phyloP scores from a whole-genome alignment of 2,797 vertebrate genomes.

The Sebastolobus altivelis region DNA sequence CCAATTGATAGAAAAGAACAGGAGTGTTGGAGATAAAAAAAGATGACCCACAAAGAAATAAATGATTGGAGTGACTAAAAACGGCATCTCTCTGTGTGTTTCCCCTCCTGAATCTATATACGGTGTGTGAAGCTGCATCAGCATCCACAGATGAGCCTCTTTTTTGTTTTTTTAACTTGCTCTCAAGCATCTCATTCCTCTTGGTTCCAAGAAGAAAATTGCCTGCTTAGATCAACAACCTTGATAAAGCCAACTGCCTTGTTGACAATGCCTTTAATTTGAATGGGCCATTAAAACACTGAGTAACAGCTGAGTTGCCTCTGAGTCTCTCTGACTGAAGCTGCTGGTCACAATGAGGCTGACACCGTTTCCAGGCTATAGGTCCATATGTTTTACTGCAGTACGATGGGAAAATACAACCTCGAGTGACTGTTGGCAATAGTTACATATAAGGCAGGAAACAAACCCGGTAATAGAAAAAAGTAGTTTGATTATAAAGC shows the following conservation, averaged over 20 bases:
- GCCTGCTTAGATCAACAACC: slow-evolving; percentile 43
- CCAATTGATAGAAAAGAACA: slow-evolving; percentile 11
- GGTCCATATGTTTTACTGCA: not conserved
- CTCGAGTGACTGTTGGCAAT: not conserved
- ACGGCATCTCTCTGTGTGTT: not conserved
- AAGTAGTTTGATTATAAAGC: not conserved
- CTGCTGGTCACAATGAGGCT: slow-evolving; percentile 15
- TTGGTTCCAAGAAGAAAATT: slow-evolving; percentile 36
- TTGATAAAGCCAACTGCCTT: slow-evolving; percentile 48
- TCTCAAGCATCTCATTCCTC: slow-evolving; percentile 27
- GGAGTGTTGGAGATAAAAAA: slow-evolving; percentile 11
- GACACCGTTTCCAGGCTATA: not conserved
- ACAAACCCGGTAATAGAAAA: not conserved
- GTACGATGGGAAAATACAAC: not conserved
- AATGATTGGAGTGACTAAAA: slow-evolving; percentile 21
- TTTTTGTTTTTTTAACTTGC: not conserved
- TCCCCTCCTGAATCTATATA: not conserved
- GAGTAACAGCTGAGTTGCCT: slow-evolving; percentile 10
- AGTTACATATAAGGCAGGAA: not conserved
- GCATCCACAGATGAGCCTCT: slow-evolving; percentile 9
- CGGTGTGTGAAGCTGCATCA: slow-evolving; percentile 9
- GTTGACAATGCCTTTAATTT: slow-evolving; percentile 54
- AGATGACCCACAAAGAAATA: slow-evolving; percentile 42
- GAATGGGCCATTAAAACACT: slow-evolving; percentile 50
- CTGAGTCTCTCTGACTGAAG: slow-evolving; percentile 19